Evolutionary conservation across 2,797 vertebrate genomes (phyloP).

Genomic region (Spondyliosoma cantharus): DNA sequence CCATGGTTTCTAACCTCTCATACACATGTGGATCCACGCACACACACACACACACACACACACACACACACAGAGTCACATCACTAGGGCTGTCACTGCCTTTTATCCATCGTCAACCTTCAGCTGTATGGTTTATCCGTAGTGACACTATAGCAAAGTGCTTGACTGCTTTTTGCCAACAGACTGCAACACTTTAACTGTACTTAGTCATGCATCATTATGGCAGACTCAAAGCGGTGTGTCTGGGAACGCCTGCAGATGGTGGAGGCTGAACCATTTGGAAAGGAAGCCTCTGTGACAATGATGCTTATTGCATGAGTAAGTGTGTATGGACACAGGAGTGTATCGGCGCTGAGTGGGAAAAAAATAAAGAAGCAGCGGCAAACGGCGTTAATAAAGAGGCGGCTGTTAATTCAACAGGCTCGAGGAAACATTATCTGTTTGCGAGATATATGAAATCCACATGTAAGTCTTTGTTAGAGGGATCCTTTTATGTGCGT

Average conservation of each 20-base stretch:
- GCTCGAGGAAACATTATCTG: conserved; percentile 45
- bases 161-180: conserved; percentile 85
- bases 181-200: conserved; percentile 87
- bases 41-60: conserved; percentile 44
- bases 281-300: conserved; percentile 80
- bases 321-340: conserved; percentile 73
- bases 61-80: conserved; percentile 63
- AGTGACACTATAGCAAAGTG: conserved; percentile 86
- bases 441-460: conserved; percentile 70
- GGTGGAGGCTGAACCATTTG: conserved; percentile 81
- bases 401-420: conserved; percentile 67
- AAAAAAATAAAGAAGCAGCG: neutral
- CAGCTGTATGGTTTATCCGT: conserved; percentile 83
- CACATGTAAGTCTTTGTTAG: conserved; percentile 73
- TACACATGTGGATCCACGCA: conserved; percentile 54
- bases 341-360: conserved; percentile 57
- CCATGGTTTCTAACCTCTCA: conserved; percentile 79
- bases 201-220: conserved; percentile 87
- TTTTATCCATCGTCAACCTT: conserved; percentile 85
- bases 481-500: conserved; percentile 72
- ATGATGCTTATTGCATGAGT: conserved; percentile 83
- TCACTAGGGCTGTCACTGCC: conserved; percentile 83
- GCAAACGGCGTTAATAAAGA: conserved; percentile 10
- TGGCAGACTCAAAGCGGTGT: conserved; percentile 82
- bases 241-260: conserved; percentile 84